These are phyloP conservation scores for Calameuta idolon DNA, from an alignment of 2,888 invertebrate genomes.

Conservation along the genomic window DNA sequence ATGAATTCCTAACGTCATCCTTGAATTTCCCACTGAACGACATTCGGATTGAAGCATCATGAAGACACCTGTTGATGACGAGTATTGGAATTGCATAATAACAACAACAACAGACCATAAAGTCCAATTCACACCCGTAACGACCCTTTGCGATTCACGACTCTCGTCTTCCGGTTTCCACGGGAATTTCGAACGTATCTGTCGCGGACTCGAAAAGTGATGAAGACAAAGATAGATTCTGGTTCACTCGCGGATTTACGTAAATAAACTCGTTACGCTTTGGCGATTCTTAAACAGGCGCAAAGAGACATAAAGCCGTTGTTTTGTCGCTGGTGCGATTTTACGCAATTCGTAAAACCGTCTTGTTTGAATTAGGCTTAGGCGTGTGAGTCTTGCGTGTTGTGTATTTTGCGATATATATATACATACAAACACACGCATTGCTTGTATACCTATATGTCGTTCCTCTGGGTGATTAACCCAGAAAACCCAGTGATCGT, in stretches of 20 bases:
- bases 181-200: neutral
- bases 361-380: neutral
- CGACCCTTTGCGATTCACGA: neutral
- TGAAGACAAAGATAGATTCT: neutral
- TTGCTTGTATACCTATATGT: neutral
- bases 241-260: neutral
- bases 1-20: neutral
- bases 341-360: constrained; percentile 1
- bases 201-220: neutral
- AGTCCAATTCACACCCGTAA: neutral
- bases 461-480: constrained; percentile 42
- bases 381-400: neutral
- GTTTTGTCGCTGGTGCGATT: neutral
- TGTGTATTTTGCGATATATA: neutral
- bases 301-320: neutral
- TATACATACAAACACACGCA: neutral
- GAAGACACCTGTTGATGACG: neutral
- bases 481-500: constrained; percentile 49
- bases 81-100: neutral
- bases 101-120: neutral
- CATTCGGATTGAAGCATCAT: neutral
- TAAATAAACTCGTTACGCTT: constrained; percentile 4
- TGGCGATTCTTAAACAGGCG: neutral
- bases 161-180: neutral
- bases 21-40: neutral